Evolutionary conservation across 1,140 invertebrate genomes (phyloP).

Genomic region (Ptiloglossa arizonensis): DNA sequence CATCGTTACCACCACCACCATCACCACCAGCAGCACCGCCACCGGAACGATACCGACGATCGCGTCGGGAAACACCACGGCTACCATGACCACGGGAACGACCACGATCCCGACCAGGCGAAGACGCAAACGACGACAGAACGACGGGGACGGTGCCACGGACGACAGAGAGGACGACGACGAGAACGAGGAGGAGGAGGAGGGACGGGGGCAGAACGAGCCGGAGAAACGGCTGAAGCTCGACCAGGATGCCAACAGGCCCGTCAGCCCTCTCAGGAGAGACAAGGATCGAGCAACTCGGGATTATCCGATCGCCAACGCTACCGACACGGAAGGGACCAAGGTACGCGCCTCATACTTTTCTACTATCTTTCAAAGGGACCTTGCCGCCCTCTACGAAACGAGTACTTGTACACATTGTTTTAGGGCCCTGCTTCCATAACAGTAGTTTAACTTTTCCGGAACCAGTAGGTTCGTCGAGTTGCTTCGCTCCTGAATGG

Average conservation of each 20-base stretch:
- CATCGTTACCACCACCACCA: slow-evolving; percentile 54
- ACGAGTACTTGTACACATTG: too few relatives aligned
- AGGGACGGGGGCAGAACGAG: slow-evolving; percentile 57
- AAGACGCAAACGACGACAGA: slow-evolving; percentile 44
- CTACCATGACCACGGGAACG: slow-evolving; percentile 63
- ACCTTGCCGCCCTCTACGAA: too few relatives aligned
- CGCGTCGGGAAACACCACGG: slow-evolving; percentile 53
- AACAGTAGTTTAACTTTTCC: too few relatives aligned
- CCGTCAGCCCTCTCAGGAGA: slow-evolving; percentile 66
- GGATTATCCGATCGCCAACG: slow-evolving; percentile 70
- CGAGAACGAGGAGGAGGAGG: slow-evolving; percentile 77
- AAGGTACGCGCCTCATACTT: slow-evolving; percentile 66
- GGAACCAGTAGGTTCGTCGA: too few relatives aligned
- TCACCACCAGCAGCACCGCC: slow-evolving; percentile 59
- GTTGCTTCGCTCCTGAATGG: too few relatives aligned
- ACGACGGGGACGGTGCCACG: slow-evolving; percentile 59
- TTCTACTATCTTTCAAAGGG: not conserved
- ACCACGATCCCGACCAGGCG: slow-evolving; percentile 64
- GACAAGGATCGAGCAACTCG: slow-evolving; percentile 71
- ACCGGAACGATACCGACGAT: slow-evolving; percentile 27
- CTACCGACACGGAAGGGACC: slow-evolving; percentile 75
- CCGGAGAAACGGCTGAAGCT: slow-evolving; percentile 72
- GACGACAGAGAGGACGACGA: slow-evolving; percentile 73
- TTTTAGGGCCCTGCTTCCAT: too few relatives aligned
- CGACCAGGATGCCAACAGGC: slow-evolving; percentile 65